Evolutionary conservation across 2,888 invertebrate species (phyloP).

Genomic region (Macaria notata): DNA sequence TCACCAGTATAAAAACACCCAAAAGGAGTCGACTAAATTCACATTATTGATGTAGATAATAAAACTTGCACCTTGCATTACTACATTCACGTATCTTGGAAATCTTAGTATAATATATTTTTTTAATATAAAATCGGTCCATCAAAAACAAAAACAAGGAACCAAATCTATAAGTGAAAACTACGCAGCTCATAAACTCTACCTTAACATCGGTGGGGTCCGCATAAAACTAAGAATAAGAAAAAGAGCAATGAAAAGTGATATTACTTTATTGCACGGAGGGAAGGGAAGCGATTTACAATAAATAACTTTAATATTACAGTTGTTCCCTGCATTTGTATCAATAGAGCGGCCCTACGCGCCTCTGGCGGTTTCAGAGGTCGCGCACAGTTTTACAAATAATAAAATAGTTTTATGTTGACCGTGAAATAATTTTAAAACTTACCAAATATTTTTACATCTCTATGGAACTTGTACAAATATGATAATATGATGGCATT

Average conservation of each 20-base stretch:
- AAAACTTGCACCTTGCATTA: no score
- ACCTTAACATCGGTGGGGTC: constrained; percentile 12
- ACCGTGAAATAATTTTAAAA: neutral
- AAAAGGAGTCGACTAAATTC: no score
- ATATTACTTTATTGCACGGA: constrained; percentile 59
- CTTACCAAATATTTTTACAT: neutral
- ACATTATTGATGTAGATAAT: no score
- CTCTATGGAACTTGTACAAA: no score
- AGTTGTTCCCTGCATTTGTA: constrained; percentile 75
- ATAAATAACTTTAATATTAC: constrained; percentile 81
- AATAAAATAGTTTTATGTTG: neutral
- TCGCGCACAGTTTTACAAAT: constrained; percentile 51
- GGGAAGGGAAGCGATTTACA: constrained; percentile 74
- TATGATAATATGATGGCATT: no score
- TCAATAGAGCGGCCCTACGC: constrained; percentile 70
- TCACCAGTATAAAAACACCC: no score
- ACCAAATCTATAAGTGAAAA: neutral
- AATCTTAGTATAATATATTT: no score
- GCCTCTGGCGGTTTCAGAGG: constrained; percentile 67
- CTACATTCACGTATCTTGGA: no score
- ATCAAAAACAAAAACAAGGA: no score
- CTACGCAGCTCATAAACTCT: constrained; percentile 2
- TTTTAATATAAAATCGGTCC: no score
- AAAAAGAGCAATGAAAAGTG: constrained; percentile 25
- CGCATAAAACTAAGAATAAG: constrained; percentile 20